Base-by-base conservation (phyloP, 2,888 invertebrate species). In the Conchocele bisecta region DNA sequence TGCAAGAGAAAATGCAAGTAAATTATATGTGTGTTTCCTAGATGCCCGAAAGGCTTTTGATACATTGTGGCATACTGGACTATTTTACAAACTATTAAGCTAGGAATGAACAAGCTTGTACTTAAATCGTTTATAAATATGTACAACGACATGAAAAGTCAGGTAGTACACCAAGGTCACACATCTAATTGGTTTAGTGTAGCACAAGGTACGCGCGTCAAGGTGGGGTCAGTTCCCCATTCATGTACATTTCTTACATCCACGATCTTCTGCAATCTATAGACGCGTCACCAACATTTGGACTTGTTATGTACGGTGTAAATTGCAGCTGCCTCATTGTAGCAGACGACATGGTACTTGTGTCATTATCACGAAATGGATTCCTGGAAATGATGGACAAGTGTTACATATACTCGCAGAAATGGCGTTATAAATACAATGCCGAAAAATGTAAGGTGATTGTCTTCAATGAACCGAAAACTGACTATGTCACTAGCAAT, bases 11-110 rank as follows among this genome's bases (percentile, higher is more conserved):
- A 31, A 58, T 44, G 7, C 33, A n/a, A 46, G 22, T 26, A 58
- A 46, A 33, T n/a, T 58, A 13, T 58, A 44, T 37, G 33, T 37
- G 5, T 31, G 35, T 13, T 58, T 44, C 17, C 22, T 58, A 13
- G 58, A 58, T 20, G 22, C 29, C 2, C 17, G 33, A 2, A 58
- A 56, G 29, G 56, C 56, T 3, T 56, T 56, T 28, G 56, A 56
- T 17, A 17, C 17, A 2, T 39, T 56, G 2, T 56, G 56, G 56
- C 56, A 56, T 41, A 22, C 15, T 7, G 58, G 58, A n/a, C 9
- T 58, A 2, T 15, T 58, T 17, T 20, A 46, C 5, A 58, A 46
- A 46, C 29, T 58, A 20, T 11, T 5, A 3, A 28, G 29, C 5
- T 56, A 17, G 56, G 41, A 41, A 56, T 56, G 2, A 3, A 41